phyloP scores from a whole-genome alignment of 2,113 vertebrate species.

The Silurus meridionalis region DNA sequence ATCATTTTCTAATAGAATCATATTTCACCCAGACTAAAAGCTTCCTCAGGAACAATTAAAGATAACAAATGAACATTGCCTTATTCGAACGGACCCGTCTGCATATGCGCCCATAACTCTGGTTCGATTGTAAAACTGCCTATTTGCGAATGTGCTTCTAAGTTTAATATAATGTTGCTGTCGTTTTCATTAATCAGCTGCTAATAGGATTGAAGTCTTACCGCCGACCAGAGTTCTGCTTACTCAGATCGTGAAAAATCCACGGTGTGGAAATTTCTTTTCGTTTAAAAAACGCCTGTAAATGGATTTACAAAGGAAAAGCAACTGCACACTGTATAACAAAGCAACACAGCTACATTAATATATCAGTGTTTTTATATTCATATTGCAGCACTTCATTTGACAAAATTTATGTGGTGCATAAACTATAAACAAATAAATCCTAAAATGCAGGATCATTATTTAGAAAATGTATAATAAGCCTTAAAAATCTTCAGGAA shows the following conservation, averaged over 20 bases:
- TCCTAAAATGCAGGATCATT: background rate
- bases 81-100: slow-evolving; percentile 65
- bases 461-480: background rate
- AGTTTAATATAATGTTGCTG: slow-evolving; percentile 69
- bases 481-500: background rate
- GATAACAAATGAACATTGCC: slow-evolving; percentile 73
- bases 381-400: background rate
- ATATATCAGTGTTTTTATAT: background rate
- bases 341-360: background rate
- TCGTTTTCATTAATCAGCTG: slow-evolving; percentile 71
- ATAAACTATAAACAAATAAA: background rate
- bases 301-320: background rate
- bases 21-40: slow-evolving; percentile 73
- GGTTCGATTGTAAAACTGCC: slow-evolving; percentile 75
- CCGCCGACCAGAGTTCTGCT: slow-evolving; percentile 64
- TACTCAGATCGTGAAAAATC: slow-evolving; percentile 43
- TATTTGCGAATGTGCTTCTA: slow-evolving; percentile 66
- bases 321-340: background rate
- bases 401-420: slow-evolving; percentile 10
- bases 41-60: slow-evolving; percentile 76
- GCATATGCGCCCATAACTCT: slow-evolving; percentile 71
- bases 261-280: background rate
- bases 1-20: slow-evolving; percentile 68
- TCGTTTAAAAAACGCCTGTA: background rate
- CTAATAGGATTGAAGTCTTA: slow-evolving; percentile 71